Base-by-base conservation (phyloP, 2,113 vertebrate species). In the Neogale vison region DNA sequence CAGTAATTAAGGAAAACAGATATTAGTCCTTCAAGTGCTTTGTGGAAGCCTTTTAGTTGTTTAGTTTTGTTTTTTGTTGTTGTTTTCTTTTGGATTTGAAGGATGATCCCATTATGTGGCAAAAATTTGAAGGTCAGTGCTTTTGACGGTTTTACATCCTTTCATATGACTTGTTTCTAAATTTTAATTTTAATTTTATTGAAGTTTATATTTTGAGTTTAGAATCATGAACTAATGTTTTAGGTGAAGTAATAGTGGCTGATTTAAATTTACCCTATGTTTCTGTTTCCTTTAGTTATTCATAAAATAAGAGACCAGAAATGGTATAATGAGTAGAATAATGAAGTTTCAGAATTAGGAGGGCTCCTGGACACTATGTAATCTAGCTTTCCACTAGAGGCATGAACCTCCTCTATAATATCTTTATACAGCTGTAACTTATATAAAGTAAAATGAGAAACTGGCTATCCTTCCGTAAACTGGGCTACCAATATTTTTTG, bases 11-110 rank as follows among this genome's bases (percentile, higher is more conserved):
- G 95, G 93, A 95, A 96, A 97, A 98, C 81, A 96, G 97, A 95
- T 97, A 97, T 71, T 98, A 98, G 98, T 98, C 95, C 97, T 95
- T 81, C 95, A 96, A 94, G 92, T 93, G 85, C 85, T 98, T 97
- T 95, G 29, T 95, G 95, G 97, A 98, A 90, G 39, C n/a, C 29
- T 81, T 96, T 98, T 97, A 67, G 52, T 55, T 55, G 20, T 69
- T 36, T 36, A 26, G 10, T 26, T 61, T 61, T 61, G 24, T 24
- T 83, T 65, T 1, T 50, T 85, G 63, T 89, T 76, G 88, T 31
- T 57, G 57, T 47, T 34, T 65, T 72, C 67, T 59, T 24, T 93
- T 77, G 57, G 1, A 2, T 39, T 85, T 71, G 89, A 65, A 85
- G 18, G 26, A 88, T 59, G 69, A 77, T 31, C 7, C 72, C 36